phyloP scores from a whole-genome alignment of 2,888 invertebrate species.

The Julus scanicus region DNA sequence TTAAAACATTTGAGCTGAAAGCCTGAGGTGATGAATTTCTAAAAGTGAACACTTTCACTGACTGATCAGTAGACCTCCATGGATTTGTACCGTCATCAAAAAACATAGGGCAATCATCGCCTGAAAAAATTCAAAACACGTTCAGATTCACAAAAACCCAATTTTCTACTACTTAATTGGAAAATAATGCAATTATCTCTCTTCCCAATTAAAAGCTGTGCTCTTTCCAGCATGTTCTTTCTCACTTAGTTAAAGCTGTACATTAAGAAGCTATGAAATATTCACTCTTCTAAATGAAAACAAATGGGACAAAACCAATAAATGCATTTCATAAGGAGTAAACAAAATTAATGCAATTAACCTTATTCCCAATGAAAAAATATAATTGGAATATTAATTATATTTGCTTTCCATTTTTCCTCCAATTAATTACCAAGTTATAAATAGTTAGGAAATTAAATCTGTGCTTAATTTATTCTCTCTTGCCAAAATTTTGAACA shows the following conservation, averaged over 20 bases:
- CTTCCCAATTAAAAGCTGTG: conserved; percentile 4
- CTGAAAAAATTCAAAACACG: conserved; percentile 66
- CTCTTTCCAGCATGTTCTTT: neutral
- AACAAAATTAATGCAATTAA: too few relatives aligned
- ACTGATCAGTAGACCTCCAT: conserved; percentile 64
- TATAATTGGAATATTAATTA: neutral
- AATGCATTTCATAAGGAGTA: neutral
- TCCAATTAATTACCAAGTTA: too few relatives aligned
- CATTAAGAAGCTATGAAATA: neutral
- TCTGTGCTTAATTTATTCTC: too few relatives aligned
- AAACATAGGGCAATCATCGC: conserved; percentile 96
- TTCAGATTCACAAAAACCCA: conserved; percentile 10
- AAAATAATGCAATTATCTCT: conserved; percentile 23
- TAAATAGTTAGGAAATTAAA: too few relatives aligned
- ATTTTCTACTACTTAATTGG: neutral
- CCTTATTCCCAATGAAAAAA: neutral
- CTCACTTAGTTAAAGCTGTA: neutral
- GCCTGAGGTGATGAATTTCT: conserved; percentile 34
- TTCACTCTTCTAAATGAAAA: neutral
- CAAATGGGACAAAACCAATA: neutral
- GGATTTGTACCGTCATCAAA: conserved; percentile 95
- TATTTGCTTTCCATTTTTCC: too few relatives aligned
- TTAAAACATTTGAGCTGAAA: neutral
- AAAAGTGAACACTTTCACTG: conserved; percentile 53
- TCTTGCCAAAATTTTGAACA: neutral